A percentile compares a stretch with the other conserved stretches of the same genome.
These are phyloP conservation scores for Drosophila pectinifera DNA, from an alignment of 1,140 invertebrate genomes.

Conservation along the genomic window DNA sequence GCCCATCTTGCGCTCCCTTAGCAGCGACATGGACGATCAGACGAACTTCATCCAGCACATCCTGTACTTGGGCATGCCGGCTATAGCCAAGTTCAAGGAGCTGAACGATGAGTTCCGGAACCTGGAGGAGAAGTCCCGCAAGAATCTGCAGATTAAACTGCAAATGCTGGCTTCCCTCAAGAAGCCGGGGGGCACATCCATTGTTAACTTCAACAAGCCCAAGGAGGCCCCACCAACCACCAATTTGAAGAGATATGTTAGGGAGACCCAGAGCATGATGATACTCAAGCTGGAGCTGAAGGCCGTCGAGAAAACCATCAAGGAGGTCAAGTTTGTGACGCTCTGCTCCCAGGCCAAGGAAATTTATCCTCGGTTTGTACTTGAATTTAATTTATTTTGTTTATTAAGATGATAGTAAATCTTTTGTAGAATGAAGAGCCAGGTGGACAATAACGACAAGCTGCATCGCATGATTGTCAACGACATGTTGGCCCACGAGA, in stretches of 20 bases:
- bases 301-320: slow-evolving; percentile 71
- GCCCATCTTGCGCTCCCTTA: slow-evolving; percentile 74
- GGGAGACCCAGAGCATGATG: slow-evolving; percentile 77
- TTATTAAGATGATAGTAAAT: neutral
- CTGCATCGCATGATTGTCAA: slow-evolving; percentile 69
- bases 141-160: slow-evolving; percentile 64
- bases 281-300: slow-evolving; percentile 71
- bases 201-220: neutral
- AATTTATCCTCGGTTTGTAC: slow-evolving; percentile 71
- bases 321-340: slow-evolving; percentile 74
- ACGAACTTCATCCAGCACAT: slow-evolving; percentile 79
- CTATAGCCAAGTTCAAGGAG: slow-evolving; percentile 72
- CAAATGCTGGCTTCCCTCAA: slow-evolving; percentile 54
- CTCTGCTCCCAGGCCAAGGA: slow-evolving; percentile 73
- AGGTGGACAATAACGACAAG: slow-evolving; percentile 78
- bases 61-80: slow-evolving; percentile 75
- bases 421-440: slow-evolving; percentile 71
- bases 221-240: slow-evolving; percentile 31
- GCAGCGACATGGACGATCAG: slow-evolving; percentile 78
- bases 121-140: slow-evolving; percentile 65
- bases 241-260: slow-evolving; percentile 69
- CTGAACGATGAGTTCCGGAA: slow-evolving; percentile 62
- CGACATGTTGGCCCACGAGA: slow-evolving; percentile 70
- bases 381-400: too few relatives aligned
- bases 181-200: slow-evolving; percentile 2